phyloP scores from a whole-genome alignment of 2,113 vertebrate species.

The Nibea coibor region DNA sequence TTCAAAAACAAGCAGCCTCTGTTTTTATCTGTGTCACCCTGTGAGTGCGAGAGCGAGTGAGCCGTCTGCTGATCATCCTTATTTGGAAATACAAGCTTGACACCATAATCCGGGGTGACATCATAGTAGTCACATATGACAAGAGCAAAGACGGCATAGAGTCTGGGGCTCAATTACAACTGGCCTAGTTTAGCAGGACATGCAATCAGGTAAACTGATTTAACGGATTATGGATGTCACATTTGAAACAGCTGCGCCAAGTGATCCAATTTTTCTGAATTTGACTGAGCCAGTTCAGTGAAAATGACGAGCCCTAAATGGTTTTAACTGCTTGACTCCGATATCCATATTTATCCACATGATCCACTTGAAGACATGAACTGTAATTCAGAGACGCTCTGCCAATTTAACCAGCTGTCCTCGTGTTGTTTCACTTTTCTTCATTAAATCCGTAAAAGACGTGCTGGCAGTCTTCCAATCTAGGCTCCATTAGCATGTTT shows the following conservation, averaged over 20 bases:
- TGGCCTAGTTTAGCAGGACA: conserved; percentile 22
- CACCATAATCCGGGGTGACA: conserved; percentile 45
- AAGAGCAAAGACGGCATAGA: conserved; percentile 15
- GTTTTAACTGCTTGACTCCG: background rate
- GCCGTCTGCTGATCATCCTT: conserved; percentile 32
- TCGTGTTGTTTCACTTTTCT: background rate
- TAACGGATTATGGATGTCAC: background rate
- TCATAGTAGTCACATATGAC: conserved; percentile 40
- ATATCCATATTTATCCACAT: background rate
- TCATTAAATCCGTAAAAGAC: background rate
- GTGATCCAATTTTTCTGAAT: background rate
- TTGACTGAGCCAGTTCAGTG: background rate
- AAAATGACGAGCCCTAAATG: background rate
- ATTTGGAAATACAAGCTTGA: conserved; percentile 45
- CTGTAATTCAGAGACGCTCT: background rate
- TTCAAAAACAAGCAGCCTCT: background rate
- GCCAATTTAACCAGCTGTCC: background rate
- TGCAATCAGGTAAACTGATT: background rate
- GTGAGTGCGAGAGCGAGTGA: conserved; percentile 15
- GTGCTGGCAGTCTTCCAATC: background rate
- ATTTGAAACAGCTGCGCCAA: background rate
- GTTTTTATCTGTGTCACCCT: conserved; percentile 24
- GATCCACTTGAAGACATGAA: conserved; percentile 1
- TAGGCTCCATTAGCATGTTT: too few species aligned
- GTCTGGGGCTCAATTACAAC: background rate